Conservation (phyloP, 2,797 vertebrate genomes). For the Adrianichthys oophorus region DNA sequence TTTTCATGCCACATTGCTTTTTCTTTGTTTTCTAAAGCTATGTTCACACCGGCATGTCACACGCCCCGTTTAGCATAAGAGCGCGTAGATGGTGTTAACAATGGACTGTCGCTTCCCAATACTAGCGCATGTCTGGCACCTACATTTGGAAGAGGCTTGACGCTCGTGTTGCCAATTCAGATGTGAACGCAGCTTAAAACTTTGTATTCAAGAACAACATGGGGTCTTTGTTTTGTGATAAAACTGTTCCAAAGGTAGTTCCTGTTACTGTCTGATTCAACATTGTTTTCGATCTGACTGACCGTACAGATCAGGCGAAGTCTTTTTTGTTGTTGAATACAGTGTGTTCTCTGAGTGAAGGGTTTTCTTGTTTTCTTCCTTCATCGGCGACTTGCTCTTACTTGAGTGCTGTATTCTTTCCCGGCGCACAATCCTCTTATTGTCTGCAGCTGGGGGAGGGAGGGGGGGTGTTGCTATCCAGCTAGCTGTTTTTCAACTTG, state of each 20-base stretch:
- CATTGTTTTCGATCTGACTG: background rate
- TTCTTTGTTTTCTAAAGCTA: too few species aligned
- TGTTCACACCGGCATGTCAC: too few species aligned
- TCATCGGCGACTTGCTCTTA: slow-evolving; percentile 14
- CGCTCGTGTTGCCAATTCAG: too few species aligned
- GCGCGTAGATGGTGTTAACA: too few species aligned
- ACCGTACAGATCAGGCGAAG: slow-evolving; percentile 12
- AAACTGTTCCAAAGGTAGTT: slow-evolving; percentile 4
- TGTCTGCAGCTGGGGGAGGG: slow-evolving; percentile 30
- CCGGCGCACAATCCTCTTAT: slow-evolving; percentile 45
- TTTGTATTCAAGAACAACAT: too few species aligned
- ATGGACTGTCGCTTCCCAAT: too few species aligned
- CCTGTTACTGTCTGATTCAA: background rate
- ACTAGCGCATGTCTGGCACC: too few species aligned
- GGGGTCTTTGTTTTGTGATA: too few species aligned
- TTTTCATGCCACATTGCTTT: too few species aligned
- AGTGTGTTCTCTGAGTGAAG: slow-evolving; percentile 15
- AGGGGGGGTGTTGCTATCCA: slow-evolving; percentile 13
- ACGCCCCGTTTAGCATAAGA: too few species aligned
- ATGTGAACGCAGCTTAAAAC: too few species aligned
- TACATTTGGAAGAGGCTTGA: too few species aligned
- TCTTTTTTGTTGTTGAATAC: slow-evolving; percentile 14
- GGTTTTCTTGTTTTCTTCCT: slow-evolving; percentile 30
- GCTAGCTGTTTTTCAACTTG: slow-evolving; percentile 29
- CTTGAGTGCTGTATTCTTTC: slow-evolving; percentile 20